Conservation (phyloP, 2,797 vertebrate genomes). For the Graptemys geographica region DNA sequence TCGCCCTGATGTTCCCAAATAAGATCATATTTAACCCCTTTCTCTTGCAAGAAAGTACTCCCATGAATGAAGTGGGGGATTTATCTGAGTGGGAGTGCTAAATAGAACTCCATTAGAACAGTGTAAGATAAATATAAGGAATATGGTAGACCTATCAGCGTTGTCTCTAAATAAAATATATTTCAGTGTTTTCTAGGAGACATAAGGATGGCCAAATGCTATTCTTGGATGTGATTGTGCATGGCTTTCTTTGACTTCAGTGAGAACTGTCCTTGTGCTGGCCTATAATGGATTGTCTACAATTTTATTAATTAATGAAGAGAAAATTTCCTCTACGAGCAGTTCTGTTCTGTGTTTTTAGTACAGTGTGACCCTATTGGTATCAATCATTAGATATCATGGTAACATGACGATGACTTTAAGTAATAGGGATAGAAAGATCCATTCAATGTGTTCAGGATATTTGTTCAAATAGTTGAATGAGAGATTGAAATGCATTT, state of each 20-base stretch:
- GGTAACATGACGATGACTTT: neutral
- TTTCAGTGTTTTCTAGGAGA: neutral
- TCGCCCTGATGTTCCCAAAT: neutral
- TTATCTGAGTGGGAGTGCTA: neutral
- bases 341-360: neutral
- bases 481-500: conserved; percentile 13
- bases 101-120: neutral
- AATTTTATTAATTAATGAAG: neutral
- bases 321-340: neutral
- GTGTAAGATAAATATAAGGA: neutral
- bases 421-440: conserved; percentile 31
- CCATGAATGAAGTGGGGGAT: neutral
- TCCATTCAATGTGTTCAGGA: conserved; percentile 16
- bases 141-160: neutral
- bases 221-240: neutral
- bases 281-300: neutral
- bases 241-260: neutral
- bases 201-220: neutral
- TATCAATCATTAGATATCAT: neutral
- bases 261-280: neutral
- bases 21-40: neutral
- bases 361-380: neutral
- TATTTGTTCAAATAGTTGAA: neutral
- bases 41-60: neutral
- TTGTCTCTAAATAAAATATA: neutral